Evolutionary conservation across 2,888 invertebrate genomes (phyloP).

Genomic region (Hoplodrina ambigua): DNA sequence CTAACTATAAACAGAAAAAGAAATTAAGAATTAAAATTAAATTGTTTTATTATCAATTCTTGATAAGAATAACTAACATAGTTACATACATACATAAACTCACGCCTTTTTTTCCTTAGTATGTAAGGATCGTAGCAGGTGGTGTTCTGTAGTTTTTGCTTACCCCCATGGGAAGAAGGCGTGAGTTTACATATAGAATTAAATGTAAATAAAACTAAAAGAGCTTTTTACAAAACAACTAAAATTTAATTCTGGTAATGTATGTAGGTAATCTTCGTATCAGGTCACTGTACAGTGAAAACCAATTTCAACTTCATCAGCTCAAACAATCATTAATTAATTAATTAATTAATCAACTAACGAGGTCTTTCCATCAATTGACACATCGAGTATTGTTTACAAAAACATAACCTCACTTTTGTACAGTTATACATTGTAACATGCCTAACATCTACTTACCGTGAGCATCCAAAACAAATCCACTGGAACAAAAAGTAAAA

Average conservation of each 20-base stretch:
- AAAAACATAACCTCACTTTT: constrained; percentile 43
- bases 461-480: constrained; percentile 45
- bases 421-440: constrained; percentile 6
- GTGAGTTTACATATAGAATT: too few relatives aligned
- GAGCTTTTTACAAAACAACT: too few relatives aligned
- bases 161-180: too few relatives aligned
- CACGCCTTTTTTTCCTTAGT: too few relatives aligned
- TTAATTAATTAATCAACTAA: not conserved
- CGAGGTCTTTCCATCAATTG: not conserved
- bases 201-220: too few relatives aligned
- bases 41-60: too few relatives aligned
- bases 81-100: too few relatives aligned
- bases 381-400: constrained; percentile 24
- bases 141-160: too few relatives aligned
- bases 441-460: constrained; percentile 33
- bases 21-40: too few relatives aligned
- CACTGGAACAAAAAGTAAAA: constrained; percentile 54
- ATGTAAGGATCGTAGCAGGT: too few relatives aligned
- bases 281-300: not conserved
- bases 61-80: too few relatives aligned
- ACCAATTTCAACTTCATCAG: not conserved
- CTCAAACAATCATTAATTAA: not conserved
- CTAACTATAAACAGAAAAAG: too few relatives aligned
- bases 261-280: not conserved
- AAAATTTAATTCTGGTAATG: not conserved